These are phyloP conservation scores for Eucera pruinosa DNA, from an alignment of 2,888 invertebrate species.

Conservation along the genomic window DNA sequence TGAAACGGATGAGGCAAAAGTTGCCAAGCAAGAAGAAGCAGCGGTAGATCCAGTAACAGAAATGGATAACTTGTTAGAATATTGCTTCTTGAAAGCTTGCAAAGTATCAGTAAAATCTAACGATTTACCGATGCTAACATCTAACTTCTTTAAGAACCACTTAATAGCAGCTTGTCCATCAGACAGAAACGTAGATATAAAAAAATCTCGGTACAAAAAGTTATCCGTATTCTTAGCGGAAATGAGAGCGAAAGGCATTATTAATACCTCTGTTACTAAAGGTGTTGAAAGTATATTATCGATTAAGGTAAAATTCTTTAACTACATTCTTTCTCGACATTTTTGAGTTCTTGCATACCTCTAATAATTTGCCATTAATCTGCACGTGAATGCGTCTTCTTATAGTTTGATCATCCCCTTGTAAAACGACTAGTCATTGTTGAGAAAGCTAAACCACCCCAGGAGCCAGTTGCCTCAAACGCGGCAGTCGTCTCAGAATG, in stretches of 20 bases:
- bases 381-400: conserved; percentile 7
- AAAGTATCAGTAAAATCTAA: conserved; percentile 90
- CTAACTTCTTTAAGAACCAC: conserved; percentile 91
- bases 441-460: conserved; percentile 72
- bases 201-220: conserved; percentile 95
- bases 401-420: conserved; percentile 85
- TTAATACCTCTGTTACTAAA: conserved; percentile 86
- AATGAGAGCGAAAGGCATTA: conserved; percentile 86
- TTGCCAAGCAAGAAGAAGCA: conserved; percentile 42
- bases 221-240: conserved; percentile 92
- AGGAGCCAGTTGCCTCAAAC: conserved; percentile 72
- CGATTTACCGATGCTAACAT: conserved; percentile 91
- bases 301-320: conserved; percentile 84
- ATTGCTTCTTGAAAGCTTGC: conserved; percentile 92
- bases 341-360: no score
- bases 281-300: conserved; percentile 92
- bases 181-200: conserved; percentile 91
- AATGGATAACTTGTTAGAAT: conserved; percentile 90
- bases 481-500: conserved; percentile 88
- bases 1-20: conserved; percentile 34
- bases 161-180: conserved; percentile 89
- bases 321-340: neutral
- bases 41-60: conserved; percentile 83
- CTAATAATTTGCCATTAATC: neutral
- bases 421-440: conserved; percentile 84